A percentile compares a stretch with the other conserved stretches of the same genome.
Conservation (phyloP, 2,888 invertebrate species). For the Theretra japonica region DNA sequence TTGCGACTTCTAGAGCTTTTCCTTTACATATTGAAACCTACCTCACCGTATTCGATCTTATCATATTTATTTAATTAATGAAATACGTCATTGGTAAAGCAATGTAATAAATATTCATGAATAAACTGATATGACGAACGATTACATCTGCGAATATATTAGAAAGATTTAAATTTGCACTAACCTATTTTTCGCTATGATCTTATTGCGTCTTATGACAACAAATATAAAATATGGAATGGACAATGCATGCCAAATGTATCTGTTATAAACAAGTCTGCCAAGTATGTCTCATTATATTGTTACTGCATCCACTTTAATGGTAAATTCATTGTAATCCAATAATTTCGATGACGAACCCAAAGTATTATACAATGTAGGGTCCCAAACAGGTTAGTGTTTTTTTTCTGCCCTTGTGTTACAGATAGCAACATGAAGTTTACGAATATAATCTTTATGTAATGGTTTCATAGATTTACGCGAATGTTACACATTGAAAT, state of each 20-base stretch:
- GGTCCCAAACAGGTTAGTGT: too few relatives aligned
- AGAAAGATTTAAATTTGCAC: constrained; percentile 30
- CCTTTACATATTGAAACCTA: too few relatives aligned
- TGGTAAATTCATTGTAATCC: background rate
- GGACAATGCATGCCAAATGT: constrained; percentile 26
- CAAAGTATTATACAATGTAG: too few relatives aligned
- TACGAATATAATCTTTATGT: too few relatives aligned
- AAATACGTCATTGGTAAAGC: background rate
- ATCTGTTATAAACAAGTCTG: constrained; percentile 10
- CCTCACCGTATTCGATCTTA: too few relatives aligned
- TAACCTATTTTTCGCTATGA: constrained; percentile 10
- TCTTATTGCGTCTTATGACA: constrained; percentile 16
- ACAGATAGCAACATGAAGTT: too few relatives aligned
- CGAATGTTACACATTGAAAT: too few relatives aligned
- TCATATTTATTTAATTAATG: background rate
- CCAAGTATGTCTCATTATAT: constrained; percentile 4
- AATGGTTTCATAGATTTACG: too few relatives aligned
- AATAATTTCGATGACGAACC: background rate
- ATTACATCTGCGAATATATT: background rate
- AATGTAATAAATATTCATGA: constrained; percentile 3
- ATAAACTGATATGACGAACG: background rate
- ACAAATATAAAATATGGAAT: constrained; percentile 24
- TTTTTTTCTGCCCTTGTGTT: too few relatives aligned
- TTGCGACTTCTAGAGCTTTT: too few relatives aligned
- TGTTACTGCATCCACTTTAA: constrained; percentile 22